phyloP scores from a whole-genome alignment of 2,888 invertebrate species.

The Clistopyga incitator region DNA sequence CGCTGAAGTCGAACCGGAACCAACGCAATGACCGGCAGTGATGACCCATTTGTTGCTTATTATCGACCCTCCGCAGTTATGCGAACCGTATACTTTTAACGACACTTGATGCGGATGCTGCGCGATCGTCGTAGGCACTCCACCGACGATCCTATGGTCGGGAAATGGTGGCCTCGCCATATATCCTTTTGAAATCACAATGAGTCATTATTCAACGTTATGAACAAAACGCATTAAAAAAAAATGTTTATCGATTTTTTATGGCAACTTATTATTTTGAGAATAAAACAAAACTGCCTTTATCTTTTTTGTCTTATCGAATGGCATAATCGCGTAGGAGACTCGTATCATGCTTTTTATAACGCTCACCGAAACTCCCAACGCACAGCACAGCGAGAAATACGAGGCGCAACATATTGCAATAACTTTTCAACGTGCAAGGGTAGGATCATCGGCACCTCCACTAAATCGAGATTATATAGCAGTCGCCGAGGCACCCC shows the following conservation, averaged over 20 bases:
- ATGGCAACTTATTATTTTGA: not conserved
- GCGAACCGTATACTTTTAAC: slow-evolving; percentile 51
- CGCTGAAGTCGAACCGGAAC: not conserved
- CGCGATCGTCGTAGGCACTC: slow-evolving; percentile 73
- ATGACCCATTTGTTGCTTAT: slow-evolving; percentile 58
- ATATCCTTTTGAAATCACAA: slow-evolving; percentile 37
- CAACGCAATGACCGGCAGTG: slow-evolving; percentile 59
- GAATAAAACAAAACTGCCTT: not conserved
- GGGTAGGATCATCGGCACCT: slow-evolving; percentile 15
- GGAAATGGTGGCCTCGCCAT: slow-evolving; percentile 50
- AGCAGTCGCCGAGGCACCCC: slow-evolving; percentile 14
- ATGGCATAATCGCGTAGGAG: no score
- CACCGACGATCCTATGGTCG: slow-evolving; percentile 77
- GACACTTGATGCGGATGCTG: slow-evolving; percentile 78
- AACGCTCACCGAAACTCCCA: slow-evolving; percentile 62
- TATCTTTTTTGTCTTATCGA: not conserved
- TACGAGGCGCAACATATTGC: slow-evolving; percentile 57
- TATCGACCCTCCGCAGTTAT: slow-evolving; percentile 64
- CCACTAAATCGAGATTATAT: slow-evolving; percentile 39
- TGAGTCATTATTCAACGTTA: not conserved
- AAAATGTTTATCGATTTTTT: not conserved
- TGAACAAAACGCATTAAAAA: not conserved
- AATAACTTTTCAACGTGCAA: slow-evolving; percentile 30
- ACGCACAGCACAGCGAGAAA: slow-evolving; percentile 54
- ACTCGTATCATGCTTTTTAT: not conserved